These are phyloP conservation scores for Cheilinus undulatus DNA, from an alignment of 2,113 vertebrate species.

Conservation along the genomic window DNA sequence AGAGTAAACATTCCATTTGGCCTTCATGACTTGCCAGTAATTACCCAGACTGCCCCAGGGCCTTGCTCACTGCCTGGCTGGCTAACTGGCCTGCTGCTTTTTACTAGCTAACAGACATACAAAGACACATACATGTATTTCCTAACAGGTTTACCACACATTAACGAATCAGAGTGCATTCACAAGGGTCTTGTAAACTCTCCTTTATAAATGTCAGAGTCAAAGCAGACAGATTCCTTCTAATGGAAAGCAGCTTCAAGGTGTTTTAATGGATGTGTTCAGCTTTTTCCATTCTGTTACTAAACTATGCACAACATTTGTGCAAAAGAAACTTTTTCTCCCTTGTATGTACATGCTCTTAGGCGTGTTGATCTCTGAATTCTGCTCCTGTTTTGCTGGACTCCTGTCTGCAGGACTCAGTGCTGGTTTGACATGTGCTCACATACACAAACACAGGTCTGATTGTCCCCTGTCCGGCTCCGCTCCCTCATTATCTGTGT, in stretches of 20 bases:
- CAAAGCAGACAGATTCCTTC: conserved; percentile 32
- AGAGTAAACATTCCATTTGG: conserved; percentile 84
- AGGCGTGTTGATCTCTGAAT: conserved; percentile 19
- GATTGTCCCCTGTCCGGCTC: conserved; percentile 71
- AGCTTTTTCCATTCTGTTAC: conserved; percentile 39
- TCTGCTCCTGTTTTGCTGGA: conserved; percentile 20
- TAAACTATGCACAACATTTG: neutral
- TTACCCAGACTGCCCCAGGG: conserved; percentile 81
- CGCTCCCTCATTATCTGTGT: conserved; percentile 76
- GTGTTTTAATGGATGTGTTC: conserved; percentile 38
- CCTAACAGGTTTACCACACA: conserved; percentile 51
- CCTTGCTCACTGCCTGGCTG: conserved; percentile 52
- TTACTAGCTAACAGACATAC: conserved; percentile 70
- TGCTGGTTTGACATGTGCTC: conserved; percentile 22
- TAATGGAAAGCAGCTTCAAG: conserved; percentile 39
- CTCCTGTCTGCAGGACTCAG: conserved; percentile 38
- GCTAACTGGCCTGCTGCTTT: conserved; percentile 46
- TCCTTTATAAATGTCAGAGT: conserved; percentile 43
- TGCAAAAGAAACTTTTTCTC: neutral
- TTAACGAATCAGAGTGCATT: conserved; percentile 45
- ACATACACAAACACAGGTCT: conserved; percentile 60
- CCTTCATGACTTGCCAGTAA: conserved; percentile 83
- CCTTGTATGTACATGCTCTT: conserved; percentile 9
- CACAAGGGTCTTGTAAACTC: conserved; percentile 54
- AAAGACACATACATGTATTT: conserved; percentile 66